Evolutionary conservation across 2,113 vertebrate species (phyloP).

Genomic region (Progne subis): DNA sequence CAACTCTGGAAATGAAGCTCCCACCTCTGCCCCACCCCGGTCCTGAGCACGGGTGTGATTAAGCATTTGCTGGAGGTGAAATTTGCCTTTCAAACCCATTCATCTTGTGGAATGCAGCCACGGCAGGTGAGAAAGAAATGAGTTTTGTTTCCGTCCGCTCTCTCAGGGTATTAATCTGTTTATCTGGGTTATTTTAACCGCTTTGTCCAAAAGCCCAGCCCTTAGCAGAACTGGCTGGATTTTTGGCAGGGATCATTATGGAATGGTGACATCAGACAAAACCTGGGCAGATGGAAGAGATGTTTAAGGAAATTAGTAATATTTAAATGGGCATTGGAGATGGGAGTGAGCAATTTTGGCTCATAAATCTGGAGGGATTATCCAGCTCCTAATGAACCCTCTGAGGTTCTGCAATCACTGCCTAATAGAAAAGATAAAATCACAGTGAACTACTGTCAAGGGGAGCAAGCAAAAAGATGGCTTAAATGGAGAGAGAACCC

Average conservation of each 20-base stretch:
- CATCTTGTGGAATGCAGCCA: neutral
- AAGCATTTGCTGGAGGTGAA: neutral
- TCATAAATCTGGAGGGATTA: slow-evolving; percentile 79
- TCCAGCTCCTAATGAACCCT: slow-evolving; percentile 73
- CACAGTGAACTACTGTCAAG: slow-evolving; percentile 39
- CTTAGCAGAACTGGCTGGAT: neutral
- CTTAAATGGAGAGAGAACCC: neutral
- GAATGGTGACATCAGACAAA: slow-evolving; percentile 58
- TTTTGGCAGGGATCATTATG: slow-evolving; percentile 21
- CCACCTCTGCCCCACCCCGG: neutral
- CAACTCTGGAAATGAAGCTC: neutral
- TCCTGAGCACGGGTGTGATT: neutral
- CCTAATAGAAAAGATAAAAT: slow-evolving; percentile 75
- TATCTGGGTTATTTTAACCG: neutral
- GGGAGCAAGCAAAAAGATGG: neutral
- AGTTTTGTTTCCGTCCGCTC: neutral
- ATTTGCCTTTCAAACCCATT: neutral
- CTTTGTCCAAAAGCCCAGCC: neutral
- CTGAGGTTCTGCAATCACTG: slow-evolving; percentile 61
- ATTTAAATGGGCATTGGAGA: slow-evolving; percentile 61
- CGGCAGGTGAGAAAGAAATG: neutral
- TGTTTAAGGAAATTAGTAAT: slow-evolving; percentile 58
- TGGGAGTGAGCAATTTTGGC: slow-evolving; percentile 54
- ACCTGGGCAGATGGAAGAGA: slow-evolving; percentile 55
- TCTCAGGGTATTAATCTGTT: neutral